phyloP scores from a whole-genome alignment of 2,888 invertebrate genomes.

The Lepidochrysops patricia region DNA sequence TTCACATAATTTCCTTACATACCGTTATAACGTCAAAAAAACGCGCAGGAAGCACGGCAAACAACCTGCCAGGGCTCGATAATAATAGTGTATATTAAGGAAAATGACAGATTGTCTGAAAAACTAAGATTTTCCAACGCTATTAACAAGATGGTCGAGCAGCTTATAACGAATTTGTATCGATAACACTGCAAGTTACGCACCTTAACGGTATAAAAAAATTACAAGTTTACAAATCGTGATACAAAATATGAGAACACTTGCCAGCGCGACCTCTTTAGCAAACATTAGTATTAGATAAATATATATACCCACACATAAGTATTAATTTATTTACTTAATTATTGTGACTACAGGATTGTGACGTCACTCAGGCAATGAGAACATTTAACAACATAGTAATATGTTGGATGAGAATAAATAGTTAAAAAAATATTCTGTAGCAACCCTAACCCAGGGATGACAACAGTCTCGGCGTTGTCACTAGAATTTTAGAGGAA shows the following conservation, averaged over 20 bases:
- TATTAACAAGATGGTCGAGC: too few relatives aligned
- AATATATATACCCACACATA: neutral
- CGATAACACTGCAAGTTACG: too few relatives aligned
- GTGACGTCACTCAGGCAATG: constrained; percentile 2
- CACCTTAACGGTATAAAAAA: too few relatives aligned
- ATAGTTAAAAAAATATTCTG: neutral
- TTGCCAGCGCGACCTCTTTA: neutral
- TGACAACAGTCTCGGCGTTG: neutral
- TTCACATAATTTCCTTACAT: neutral
- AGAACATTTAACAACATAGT: neutral
- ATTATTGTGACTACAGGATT: constrained; percentile 3
- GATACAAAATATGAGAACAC: neutral
- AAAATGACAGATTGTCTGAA: too few relatives aligned
- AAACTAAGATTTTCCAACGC: too few relatives aligned
- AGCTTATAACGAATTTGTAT: too few relatives aligned
- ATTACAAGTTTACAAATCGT: neutral
- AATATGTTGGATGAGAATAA: neutral
- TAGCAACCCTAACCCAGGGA: neutral
- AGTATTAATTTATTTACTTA: too few relatives aligned
- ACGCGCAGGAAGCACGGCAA: too few relatives aligned
- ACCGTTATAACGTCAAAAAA: too few relatives aligned
- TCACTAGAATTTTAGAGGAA: neutral
- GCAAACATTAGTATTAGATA: too few relatives aligned
- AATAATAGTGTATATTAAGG: too few relatives aligned
- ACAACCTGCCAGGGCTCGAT: too few relatives aligned